phyloP scores from a whole-genome alignment of 2,113 vertebrate species.

The Amphilophus citrinellus region DNA sequence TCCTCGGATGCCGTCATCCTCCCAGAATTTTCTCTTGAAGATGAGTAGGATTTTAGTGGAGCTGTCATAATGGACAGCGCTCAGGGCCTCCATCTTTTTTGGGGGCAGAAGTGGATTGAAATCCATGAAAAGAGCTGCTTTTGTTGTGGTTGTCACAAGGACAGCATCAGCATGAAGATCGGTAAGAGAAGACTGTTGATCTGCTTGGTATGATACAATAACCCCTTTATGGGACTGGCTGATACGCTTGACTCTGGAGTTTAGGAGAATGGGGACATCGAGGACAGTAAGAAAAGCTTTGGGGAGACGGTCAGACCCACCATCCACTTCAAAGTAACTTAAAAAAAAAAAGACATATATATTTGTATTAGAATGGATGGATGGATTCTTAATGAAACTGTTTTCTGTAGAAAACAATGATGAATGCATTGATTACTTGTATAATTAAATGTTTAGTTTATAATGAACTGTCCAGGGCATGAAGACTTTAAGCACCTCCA shows the following conservation, averaged over 20 bases:
- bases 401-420: neutral
- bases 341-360: neutral
- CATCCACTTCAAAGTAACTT: constrained; percentile 73
- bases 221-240: constrained; percentile 17
- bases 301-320: constrained; percentile 68
- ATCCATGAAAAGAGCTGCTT: constrained; percentile 76
- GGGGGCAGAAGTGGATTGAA: constrained; percentile 76
- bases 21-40: constrained; percentile 82
- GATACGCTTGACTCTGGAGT: constrained; percentile 54
- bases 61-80: constrained; percentile 76
- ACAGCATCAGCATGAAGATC: constrained; percentile 50
- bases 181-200: accelerated
- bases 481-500: neutral
- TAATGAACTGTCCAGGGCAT: neutral
- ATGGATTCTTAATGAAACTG: too few species aligned
- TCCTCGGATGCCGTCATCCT: constrained; percentile 50
- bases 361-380: too few species aligned
- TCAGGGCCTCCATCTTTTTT: constrained; percentile 73
- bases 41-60: constrained; percentile 82
- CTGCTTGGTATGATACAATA: neutral
- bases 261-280: constrained; percentile 48
- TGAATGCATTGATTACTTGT: neutral
- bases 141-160: constrained; percentile 79
- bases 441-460: accelerated
- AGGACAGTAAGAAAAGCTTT: constrained; percentile 57